Percentiles rank a stretch among this genome's conserved stretches.
Conservation (phyloP, 2,888 invertebrate species). For the Lasioglossum lativentre region DNA sequence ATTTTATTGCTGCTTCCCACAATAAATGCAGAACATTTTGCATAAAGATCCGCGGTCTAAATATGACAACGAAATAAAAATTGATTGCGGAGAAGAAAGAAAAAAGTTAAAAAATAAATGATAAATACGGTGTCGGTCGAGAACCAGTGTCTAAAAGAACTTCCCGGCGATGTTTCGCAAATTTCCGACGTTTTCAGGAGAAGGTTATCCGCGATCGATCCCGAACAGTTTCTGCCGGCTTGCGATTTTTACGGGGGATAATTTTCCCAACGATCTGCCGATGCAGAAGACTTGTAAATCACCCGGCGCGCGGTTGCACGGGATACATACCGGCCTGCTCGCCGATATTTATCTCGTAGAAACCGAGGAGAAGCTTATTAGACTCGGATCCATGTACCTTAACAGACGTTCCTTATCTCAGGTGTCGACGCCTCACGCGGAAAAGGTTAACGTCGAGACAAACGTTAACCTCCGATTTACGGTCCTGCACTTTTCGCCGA, state of each 20-base stretch:
- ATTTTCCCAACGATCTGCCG: constrained; percentile 57
- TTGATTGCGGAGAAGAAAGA: not conserved
- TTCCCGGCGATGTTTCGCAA: not conserved
- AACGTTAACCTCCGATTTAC: constrained; percentile 68
- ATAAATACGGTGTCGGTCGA: not conserved
- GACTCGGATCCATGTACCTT: constrained; percentile 66
- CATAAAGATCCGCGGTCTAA: too few relatives aligned
- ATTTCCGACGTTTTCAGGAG: not conserved
- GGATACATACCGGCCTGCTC: constrained; percentile 51
- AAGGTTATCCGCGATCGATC: not conserved
- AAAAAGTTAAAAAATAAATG: not conserved
- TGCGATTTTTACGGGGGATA: constrained; percentile 40
- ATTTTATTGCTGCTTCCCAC: too few relatives aligned
- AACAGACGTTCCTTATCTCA: constrained; percentile 58
- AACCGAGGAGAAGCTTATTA: constrained; percentile 66
- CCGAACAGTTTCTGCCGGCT: constrained; percentile 17
- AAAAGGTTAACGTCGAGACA: constrained; percentile 68
- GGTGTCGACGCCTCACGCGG: constrained; percentile 60
- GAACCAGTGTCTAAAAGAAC: not conserved
- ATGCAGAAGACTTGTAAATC: constrained; percentile 60
- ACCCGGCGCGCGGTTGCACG: constrained; percentile 47
- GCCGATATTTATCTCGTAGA: constrained; percentile 62
- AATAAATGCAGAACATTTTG: too few relatives aligned
- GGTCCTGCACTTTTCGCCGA: constrained; percentile 49
- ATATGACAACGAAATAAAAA: too few relatives aligned